phyloP scores from a whole-genome alignment of 2,888 invertebrate species.

The Actias luna region DNA sequence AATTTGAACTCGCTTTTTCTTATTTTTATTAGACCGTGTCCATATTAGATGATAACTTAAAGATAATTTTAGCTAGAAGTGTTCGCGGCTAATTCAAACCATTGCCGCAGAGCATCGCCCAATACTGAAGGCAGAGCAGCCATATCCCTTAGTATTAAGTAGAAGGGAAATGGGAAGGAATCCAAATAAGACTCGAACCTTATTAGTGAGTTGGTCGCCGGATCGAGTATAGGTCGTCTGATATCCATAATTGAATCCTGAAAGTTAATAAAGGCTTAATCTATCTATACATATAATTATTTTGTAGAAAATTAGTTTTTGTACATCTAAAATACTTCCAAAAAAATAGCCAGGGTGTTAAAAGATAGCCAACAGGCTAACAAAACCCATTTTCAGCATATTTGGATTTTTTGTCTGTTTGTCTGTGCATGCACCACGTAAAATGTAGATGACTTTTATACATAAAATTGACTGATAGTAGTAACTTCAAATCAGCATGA shows the following conservation, averaged over 20 bases:
- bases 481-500: too few relatives aligned
- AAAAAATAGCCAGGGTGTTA: too few relatives aligned
- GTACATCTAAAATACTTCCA: too few relatives aligned
- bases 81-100: conserved; percentile 97
- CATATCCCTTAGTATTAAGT: conserved; percentile 95
- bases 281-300: too few relatives aligned
- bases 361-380: too few relatives aligned
- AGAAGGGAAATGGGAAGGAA: conserved; percentile 98
- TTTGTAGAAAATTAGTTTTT: too few relatives aligned
- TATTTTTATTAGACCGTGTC: neutral
- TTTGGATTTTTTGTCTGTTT: too few relatives aligned
- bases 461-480: too few relatives aligned
- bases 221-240: conserved; percentile 92
- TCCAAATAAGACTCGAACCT: conserved; percentile 94
- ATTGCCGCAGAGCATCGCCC: conserved; percentile 97
- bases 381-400: too few relatives aligned
- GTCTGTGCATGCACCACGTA: too few relatives aligned
- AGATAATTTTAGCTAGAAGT: conserved; percentile 46
- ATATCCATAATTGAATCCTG: conserved; percentile 96
- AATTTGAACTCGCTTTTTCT: neutral
- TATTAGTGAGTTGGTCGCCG: conserved; percentile 73
- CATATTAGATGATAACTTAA: neutral
- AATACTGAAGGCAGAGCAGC: conserved; percentile 93
- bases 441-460: too few relatives aligned
- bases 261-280: conserved; percentile 49